Evolutionary conservation across 2,113 vertebrate genomes (phyloP).

Genomic region (Sinocyclocheilus anshuiensis): DNA sequence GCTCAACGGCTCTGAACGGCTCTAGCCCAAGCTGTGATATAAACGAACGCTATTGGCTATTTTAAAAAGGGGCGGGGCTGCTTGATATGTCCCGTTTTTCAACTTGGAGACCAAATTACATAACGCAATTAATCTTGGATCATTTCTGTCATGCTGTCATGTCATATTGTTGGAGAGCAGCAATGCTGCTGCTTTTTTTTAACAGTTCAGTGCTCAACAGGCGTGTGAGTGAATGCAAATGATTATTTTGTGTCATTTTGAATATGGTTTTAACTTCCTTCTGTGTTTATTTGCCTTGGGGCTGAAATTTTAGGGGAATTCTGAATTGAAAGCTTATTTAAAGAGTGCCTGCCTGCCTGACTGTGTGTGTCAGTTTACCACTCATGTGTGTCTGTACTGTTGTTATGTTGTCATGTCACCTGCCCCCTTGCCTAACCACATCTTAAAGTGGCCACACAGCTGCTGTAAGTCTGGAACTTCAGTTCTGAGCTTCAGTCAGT

Average conservation of each 20-base stretch:
- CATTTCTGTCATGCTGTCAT: neutral
- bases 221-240: slow-evolving; percentile 63
- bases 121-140: neutral
- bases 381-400: slow-evolving; percentile 65
- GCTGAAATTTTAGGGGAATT: slow-evolving; percentile 70
- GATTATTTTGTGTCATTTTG: slow-evolving; percentile 56
- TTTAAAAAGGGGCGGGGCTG: too few relatives aligned
- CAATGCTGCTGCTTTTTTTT: neutral
- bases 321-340: slow-evolving; percentile 66
- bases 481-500: slow-evolving; percentile 31
- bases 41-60: too few relatives aligned
- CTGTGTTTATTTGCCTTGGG: slow-evolving; percentile 62
- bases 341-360: slow-evolving; percentile 55
- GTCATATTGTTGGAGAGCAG: neutral
- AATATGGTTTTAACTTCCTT: slow-evolving; percentile 64
- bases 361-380: slow-evolving; percentile 57
- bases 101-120: neutral
- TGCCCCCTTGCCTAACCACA: slow-evolving; percentile 52
- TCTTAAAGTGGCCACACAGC: slow-evolving; percentile 57
- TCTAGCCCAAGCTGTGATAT: too few relatives aligned
- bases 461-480: slow-evolving; percentile 58
- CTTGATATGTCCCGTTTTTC: too few relatives aligned
- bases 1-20: too few relatives aligned
- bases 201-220: slow-evolving; percentile 40
- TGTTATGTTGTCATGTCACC: slow-evolving; percentile 58